Evolutionary conservation across 2,888 invertebrate genomes (phyloP), one percentile per base, ranked within the genome.

Genomic region (Trilocha varians): DNA sequence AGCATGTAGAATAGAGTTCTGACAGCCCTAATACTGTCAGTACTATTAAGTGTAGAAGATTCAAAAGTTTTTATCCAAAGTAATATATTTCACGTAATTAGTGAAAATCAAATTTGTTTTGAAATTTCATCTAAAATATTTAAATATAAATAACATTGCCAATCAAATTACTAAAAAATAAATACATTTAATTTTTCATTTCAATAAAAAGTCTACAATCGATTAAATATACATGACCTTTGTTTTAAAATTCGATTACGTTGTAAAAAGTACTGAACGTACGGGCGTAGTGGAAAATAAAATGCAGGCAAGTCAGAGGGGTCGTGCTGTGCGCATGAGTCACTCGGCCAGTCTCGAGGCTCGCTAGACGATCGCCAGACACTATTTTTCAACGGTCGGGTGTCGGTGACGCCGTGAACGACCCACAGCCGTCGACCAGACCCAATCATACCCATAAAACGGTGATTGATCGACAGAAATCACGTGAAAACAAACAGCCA

Each of bases 291-390:
- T 25, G 25, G 2, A 11, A 25, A 25, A 25, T 25, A 25, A 25
- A 25, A 25, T 25, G 25, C 25, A 9, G 25, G 39, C 18, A 32
- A 39, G 41, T 52, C 41, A 46, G 45, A 48, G 50, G 48, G 60
- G 65, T 65, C 57, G 55, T 59, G 69, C 63, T 66, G 70, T 57
- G 60, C 57, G 62, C 59, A 50, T 73, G 77, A 74, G 64, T 74
- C 78, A 75, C 57, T 25, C 50, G 44, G 47, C 38, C 49, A 44
- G 52, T 45, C n/a, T n/a, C 52, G 43, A 40, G 36, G 45, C 46
- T 52, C 44, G 52, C 75, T 76, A 77, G 77, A 77, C 77, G 66
- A 57, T 55, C 53, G 59, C 63, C 76, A 80, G 79, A 80, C 80
- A 62, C 65, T 66, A 71, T 70, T 69, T 67, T 68, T 69, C 65